Percentiles rank a stretch among this genome's conserved stretches.
These are phyloP conservation scores for Mamestra brassicae DNA, from an alignment of 2,888 invertebrate genomes.

Conservation along the genomic window DNA sequence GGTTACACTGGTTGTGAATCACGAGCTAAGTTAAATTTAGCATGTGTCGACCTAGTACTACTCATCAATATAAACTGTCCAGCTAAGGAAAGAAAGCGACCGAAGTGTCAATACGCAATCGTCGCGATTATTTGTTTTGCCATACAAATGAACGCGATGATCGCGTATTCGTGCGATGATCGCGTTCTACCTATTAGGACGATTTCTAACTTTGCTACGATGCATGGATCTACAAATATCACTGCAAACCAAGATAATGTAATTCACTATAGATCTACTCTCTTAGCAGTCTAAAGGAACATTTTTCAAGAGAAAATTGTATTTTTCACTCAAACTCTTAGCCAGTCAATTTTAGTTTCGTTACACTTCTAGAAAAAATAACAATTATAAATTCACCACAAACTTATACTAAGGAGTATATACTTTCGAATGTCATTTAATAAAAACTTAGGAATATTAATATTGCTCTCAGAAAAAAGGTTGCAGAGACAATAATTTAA, in stretches of 20 bases:
- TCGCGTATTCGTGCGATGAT: too few relatives aligned
- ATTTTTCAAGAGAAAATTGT: neutral
- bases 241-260: neutral
- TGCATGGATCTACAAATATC: neutral
- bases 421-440: slow-evolving; percentile 42
- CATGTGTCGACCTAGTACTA: neutral
- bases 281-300: neutral
- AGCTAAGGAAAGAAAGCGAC: neutral
- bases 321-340: neutral
- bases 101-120: too few relatives aligned
- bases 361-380: slow-evolving; percentile 1
- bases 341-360: slow-evolving; percentile 32
- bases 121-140: too few relatives aligned
- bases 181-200: neutral
- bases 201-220: neutral
- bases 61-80: neutral
- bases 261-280: neutral
- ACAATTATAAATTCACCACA: slow-evolving; percentile 5
- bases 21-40: neutral
- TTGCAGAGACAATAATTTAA: neutral
- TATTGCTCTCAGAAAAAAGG: neutral
- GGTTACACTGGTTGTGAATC: neutral
- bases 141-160: too few relatives aligned
- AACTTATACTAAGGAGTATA: slow-evolving; percentile 55
- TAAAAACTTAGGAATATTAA: slow-evolving; percentile 22